Evolutionary conservation across 2,113 vertebrate species (phyloP).

Genomic region (Thamnophis sirtalis): DNA sequence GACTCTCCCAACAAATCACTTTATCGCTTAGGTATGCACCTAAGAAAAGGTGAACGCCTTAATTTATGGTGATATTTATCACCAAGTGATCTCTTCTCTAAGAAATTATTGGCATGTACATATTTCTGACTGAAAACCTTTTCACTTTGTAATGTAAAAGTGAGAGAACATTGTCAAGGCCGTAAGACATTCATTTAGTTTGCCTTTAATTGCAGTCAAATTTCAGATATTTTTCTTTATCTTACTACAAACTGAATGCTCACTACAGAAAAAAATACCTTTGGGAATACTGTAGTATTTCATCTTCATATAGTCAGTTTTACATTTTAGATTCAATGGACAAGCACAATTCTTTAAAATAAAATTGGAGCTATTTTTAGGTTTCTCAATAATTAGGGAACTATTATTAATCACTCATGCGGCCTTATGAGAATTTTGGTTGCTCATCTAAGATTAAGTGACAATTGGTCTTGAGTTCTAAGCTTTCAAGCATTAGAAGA

Average conservation of each 20-base stretch:
- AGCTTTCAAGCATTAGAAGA: not conserved
- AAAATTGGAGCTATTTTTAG: not conserved
- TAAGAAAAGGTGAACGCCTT: not conserved
- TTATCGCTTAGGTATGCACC: not conserved
- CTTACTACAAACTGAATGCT: not conserved
- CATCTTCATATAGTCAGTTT: not conserved
- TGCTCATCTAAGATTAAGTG: not conserved
- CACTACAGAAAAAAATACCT: not conserved
- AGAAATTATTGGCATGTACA: not conserved
- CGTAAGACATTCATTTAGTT: not conserved
- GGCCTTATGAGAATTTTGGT: not conserved
- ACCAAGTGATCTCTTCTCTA: not conserved
- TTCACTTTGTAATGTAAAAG: not conserved
- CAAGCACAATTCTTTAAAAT: not conserved
- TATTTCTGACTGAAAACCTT: constrained; percentile 6
- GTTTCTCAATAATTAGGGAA: not conserved
- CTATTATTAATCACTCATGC: not conserved
- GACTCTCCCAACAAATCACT: not conserved
- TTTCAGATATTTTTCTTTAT: not conserved
- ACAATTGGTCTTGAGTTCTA: not conserved
- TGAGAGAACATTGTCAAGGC: rapidly evolving
- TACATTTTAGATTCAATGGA: not conserved
- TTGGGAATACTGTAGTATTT: not conserved
- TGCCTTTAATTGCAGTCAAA: constrained; percentile 1
- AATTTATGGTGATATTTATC: constrained; percentile 1